These are phyloP conservation scores for Pachyuromys duprasi DNA, from an alignment of 2,797 vertebrate genomes.

Conservation along the genomic window DNA sequence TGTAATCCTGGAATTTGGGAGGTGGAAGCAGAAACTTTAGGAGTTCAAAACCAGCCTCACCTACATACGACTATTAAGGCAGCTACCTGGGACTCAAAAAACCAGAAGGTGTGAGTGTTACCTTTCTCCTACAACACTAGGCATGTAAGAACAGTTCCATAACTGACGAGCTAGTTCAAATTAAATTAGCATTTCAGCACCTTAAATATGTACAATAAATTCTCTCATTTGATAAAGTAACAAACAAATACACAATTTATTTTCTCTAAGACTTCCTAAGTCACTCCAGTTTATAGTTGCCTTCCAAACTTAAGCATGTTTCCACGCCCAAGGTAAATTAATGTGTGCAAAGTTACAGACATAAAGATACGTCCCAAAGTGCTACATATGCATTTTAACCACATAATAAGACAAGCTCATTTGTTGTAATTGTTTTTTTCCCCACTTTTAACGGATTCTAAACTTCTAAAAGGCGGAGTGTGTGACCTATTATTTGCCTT, in stretches of 20 bases:
- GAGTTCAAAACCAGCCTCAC: not conserved
- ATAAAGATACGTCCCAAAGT: not conserved
- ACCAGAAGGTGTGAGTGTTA: not conserved
- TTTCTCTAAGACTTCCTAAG: constrained; percentile 21
- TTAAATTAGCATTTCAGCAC: constrained; percentile 45
- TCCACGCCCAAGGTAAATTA: not conserved
- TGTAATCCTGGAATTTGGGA: not conserved
- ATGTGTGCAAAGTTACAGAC: not conserved
- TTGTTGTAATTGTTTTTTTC: constrained; percentile 43
- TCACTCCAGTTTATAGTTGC: constrained; percentile 42
- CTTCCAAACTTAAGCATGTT: constrained; percentile 27
- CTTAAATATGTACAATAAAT: not conserved
- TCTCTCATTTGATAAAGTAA: constrained; percentile 39
- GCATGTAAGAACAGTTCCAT: not conserved
- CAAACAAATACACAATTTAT: constrained; percentile 23
- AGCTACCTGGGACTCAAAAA: not conserved
- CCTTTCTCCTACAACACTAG: not conserved
- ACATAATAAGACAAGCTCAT: not conserved
- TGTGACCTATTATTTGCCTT: not conserved
- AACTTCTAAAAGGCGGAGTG: not conserved
- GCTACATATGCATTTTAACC: not conserved
- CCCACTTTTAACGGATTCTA: not conserved
- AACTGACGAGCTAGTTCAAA: not conserved
- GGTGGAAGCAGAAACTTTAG: not conserved
- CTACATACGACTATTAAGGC: not conserved